phyloP scores from a whole-genome alignment of 2,113 vertebrate genomes.

The Archocentrus centrarchus region DNA sequence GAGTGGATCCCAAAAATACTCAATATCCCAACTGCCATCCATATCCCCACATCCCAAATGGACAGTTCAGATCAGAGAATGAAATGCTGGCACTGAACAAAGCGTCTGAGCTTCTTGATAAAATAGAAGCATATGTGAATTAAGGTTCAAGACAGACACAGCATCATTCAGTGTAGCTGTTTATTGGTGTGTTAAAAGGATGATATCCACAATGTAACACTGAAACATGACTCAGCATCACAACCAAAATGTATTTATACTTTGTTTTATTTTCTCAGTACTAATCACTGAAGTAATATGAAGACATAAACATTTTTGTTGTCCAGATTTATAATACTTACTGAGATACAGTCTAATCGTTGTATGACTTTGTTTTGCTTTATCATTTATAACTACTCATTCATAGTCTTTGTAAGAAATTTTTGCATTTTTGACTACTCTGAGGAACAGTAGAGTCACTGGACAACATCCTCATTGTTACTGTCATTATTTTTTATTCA shows the following conservation, averaged over 20 bases:
- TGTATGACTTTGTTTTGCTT: not conserved
- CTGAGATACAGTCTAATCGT: not conserved
- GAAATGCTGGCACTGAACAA: constrained; percentile 65
- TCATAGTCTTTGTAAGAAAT: not conserved
- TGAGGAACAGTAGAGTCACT: rapidly evolving
- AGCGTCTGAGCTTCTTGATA: constrained; percentile 68
- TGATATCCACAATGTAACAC: not conserved
- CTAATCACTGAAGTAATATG: not conserved
- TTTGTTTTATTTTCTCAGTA: not conserved
- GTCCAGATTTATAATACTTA: not conserved
- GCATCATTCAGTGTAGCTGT: not conserved
- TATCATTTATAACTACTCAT: not conserved
- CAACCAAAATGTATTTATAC: too few relatives aligned
- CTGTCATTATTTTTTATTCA: not conserved
- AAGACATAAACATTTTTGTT: not conserved
- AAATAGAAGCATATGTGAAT: constrained; percentile 67
- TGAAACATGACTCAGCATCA: not conserved
- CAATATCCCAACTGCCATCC: constrained; percentile 82
- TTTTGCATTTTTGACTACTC: not conserved
- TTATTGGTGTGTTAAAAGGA: not conserved
- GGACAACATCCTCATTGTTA: not conserved
- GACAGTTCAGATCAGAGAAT: constrained; percentile 60
- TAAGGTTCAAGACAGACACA: constrained; percentile 13
- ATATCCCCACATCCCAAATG: constrained; percentile 80
- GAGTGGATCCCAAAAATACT: constrained; percentile 80